Evolutionary conservation across 2,113 vertebrate species (phyloP).

Genomic region (Ammodytes marinus): DNA sequence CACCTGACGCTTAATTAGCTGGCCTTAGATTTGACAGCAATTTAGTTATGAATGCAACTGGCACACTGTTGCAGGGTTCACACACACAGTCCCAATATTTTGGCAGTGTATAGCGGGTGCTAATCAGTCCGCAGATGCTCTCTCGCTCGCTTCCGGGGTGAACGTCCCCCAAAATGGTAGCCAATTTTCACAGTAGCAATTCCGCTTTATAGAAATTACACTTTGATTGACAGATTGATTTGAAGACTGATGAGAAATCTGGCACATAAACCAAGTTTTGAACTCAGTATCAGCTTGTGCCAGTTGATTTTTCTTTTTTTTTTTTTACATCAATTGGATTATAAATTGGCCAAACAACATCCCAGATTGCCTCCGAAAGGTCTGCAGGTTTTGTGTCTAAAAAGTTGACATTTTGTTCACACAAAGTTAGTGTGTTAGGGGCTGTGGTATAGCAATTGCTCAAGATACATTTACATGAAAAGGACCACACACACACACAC

Average conservation of each 20-base stretch:
- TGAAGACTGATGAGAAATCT: neutral
- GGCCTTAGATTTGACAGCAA: constrained; percentile 26
- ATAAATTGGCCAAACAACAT: constrained; percentile 2
- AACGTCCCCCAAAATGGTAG: neutral
- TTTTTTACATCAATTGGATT: neutral
- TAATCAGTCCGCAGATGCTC: neutral
- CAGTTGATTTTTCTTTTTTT: neutral
- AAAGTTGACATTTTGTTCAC: neutral
- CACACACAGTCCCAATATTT: neutral
- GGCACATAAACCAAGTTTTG: neutral
- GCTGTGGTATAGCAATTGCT: constrained; percentile 1
- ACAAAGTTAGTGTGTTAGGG: constrained; percentile 62
- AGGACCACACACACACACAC: neutral
- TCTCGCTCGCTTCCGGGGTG: neutral
- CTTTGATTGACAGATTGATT: neutral
- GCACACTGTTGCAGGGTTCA: neutral
- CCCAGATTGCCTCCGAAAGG: constrained; percentile 30
- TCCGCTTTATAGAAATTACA: neutral
- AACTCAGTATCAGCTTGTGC: neutral
- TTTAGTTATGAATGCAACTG: constrained; percentile 25
- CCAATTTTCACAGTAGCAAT: neutral
- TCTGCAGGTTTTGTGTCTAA: neutral
- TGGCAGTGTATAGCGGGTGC: neutral
- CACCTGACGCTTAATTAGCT: constrained; percentile 28
- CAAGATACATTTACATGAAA: neutral